Evolutionary conservation across 2,888 invertebrate genomes (phyloP).

Genomic region (Pheosia tremula): DNA sequence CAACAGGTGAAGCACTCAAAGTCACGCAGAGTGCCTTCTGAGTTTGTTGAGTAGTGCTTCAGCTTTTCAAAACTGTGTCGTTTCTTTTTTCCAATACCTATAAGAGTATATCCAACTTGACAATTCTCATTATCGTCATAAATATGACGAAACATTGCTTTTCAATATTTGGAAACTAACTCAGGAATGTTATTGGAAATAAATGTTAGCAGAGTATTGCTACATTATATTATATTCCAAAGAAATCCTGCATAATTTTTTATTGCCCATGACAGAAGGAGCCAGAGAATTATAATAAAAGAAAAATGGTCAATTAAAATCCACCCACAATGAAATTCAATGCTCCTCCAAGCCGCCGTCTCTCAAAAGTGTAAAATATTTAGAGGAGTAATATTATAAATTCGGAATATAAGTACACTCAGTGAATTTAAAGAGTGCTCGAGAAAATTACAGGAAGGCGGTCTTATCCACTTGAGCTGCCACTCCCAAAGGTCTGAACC

Average conservation of each 20-base stretch:
- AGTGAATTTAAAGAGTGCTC: conserved; percentile 73
- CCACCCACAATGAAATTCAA: conserved; percentile 51
- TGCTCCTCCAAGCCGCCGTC: conserved; percentile 52
- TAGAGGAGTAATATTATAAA: conserved; percentile 81
- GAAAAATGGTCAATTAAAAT: conserved; percentile 46
- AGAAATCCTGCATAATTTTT: neutral
- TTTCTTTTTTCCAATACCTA: neutral
- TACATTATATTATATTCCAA: neutral
- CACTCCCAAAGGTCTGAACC: conserved; percentile 71
- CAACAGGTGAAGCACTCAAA: conserved; percentile 31
- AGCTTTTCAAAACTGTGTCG: conserved; percentile 27
- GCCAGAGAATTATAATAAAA: conserved; percentile 16
- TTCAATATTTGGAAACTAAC: too few relatives aligned
- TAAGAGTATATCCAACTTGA: neutral
- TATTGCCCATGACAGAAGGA: neutral
- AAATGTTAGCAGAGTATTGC: neutral
- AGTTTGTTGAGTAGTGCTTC: conserved; percentile 34
- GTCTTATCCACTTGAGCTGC: conserved; percentile 73
- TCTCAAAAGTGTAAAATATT: conserved; percentile 63
- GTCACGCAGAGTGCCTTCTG: conserved; percentile 31
- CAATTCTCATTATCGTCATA: neutral
- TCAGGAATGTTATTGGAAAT: too few relatives aligned
- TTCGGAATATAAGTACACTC: conserved; percentile 77
- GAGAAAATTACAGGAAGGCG: conserved; percentile 80
- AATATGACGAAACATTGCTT: neutral